Percentiles rank a stretch among this genome's conserved stretches.
Evolutionary conservation across 2,113 vertebrate genomes (phyloP).

Genomic region (Labrus mixtus): DNA sequence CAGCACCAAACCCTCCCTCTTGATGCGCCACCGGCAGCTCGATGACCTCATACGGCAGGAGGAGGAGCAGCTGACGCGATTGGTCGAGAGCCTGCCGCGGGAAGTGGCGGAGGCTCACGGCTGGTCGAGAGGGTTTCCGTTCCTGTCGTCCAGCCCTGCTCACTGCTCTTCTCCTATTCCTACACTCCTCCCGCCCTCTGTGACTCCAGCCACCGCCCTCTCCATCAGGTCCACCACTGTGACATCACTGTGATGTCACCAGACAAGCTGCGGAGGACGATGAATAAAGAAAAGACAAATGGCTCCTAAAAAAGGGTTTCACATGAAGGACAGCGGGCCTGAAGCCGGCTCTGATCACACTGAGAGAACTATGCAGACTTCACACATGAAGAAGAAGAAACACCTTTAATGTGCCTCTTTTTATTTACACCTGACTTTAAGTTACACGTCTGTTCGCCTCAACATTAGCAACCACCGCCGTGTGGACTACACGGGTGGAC

Average conservation of each 20-base stretch:
- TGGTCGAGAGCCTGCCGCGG: slow-evolving; percentile 88
- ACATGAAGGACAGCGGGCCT: slow-evolving; percentile 12
- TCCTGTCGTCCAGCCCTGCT: background rate
- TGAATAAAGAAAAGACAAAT: slow-evolving; percentile 2
- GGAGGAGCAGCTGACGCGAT: slow-evolving; percentile 90
- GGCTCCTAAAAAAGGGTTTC: slow-evolving; percentile 9
- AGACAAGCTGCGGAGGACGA: background rate
- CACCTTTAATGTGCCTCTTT: slow-evolving; percentile 33
- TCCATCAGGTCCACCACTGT: slow-evolving; percentile 79
- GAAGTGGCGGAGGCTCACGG: slow-evolving; percentile 51
- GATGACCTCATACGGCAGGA: slow-evolving; percentile 92
- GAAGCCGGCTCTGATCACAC: slow-evolving; percentile 9
- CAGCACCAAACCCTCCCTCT: slow-evolving; percentile 90
- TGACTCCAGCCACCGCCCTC: slow-evolving; percentile 56
- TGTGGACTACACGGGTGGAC: slow-evolving; percentile 8
- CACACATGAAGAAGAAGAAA: slow-evolving; percentile 22
- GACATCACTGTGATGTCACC: slow-evolving; percentile 67
- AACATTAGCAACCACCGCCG: background rate
- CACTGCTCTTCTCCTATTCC: slow-evolving; percentile 43
- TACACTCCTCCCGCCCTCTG: background rate
- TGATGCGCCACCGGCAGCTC: slow-evolving; percentile 93
- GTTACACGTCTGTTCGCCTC: slow-evolving; percentile 3
- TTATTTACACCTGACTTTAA: slow-evolving; percentile 1
- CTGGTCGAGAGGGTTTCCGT: background rate
- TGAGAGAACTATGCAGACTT: slow-evolving; percentile 58